Evolutionary conservation across 2,797 vertebrate species (phyloP).

Genomic region (Xiphophorus birchmanni): DNA sequence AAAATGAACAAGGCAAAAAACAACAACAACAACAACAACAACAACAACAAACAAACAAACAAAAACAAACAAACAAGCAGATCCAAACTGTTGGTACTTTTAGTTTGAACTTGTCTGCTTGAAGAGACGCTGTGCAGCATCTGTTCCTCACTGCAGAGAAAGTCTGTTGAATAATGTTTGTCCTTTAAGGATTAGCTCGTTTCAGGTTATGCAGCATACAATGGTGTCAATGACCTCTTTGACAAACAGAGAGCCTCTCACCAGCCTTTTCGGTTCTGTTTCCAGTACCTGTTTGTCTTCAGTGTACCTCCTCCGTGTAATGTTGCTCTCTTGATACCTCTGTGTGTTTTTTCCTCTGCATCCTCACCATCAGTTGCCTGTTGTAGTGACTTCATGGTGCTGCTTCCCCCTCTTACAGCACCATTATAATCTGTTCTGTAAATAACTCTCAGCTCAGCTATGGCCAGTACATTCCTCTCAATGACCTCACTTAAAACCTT

Average conservation of each 20-base stretch:
- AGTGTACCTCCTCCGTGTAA: slow-evolving; percentile 72
- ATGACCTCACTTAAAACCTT: slow-evolving; percentile 83
- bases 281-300: slow-evolving; percentile 64
- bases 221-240: slow-evolving; percentile 53
- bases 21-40: slow-evolving; percentile 7
- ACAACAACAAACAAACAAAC: neutral
- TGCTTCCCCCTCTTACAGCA: slow-evolving; percentile 71
- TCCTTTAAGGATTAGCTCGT: slow-evolving; percentile 50
- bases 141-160: slow-evolving; percentile 32
- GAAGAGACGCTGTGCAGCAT: slow-evolving; percentile 31
- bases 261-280: slow-evolving; percentile 56
- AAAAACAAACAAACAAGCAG: slow-evolving; percentile 15
- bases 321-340: slow-evolving; percentile 80
- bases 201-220: slow-evolving; percentile 44
- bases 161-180: slow-evolving; percentile 45
- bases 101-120: slow-evolving; percentile 37
- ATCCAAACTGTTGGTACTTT: slow-evolving; percentile 35
- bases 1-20: slow-evolving; percentile 26
- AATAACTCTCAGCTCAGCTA: slow-evolving; percentile 82
- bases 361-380: slow-evolving; percentile 85
- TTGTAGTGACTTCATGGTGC: slow-evolving; percentile 84
- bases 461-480: slow-evolving; percentile 81
- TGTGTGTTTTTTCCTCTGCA: slow-evolving; percentile 74
- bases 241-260: slow-evolving; percentile 60
- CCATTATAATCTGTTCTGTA: slow-evolving; percentile 81